A percentile compares a stretch with the other conserved stretches of the same genome.
Conservation (phyloP, 2,113 vertebrate genomes). For the Callorhinus ursinus region DNA sequence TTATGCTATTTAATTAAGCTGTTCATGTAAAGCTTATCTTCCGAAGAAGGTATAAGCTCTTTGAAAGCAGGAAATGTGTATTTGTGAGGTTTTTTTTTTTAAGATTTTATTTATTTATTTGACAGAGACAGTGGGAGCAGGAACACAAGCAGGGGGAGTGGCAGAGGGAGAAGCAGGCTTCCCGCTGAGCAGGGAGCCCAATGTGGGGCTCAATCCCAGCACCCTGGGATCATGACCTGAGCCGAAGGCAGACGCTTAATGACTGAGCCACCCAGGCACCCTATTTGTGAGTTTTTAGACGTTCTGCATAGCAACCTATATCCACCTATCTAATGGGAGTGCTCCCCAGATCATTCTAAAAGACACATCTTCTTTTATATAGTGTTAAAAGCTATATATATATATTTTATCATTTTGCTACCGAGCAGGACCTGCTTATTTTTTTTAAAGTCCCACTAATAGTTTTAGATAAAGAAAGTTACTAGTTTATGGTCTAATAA, state of each 20-base stretch:
- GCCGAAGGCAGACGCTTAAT: no score
- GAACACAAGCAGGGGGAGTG: no score
- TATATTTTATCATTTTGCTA: background rate
- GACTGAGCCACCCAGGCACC: no score
- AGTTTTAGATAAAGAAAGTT: background rate
- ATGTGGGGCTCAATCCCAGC: no score
- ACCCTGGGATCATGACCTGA: no score
- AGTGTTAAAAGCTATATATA: background rate
- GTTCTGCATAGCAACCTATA: background rate
- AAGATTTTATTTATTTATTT: no score
- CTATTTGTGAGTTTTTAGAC: background rate
- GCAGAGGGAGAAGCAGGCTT: no score
- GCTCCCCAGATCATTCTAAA: background rate
- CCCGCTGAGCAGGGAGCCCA: no score
- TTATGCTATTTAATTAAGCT: background rate
- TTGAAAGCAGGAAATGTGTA: background rate
- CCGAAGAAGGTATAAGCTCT: background rate
- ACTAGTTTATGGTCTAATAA: background rate
- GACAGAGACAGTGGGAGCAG: no score
- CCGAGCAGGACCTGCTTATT: background rate
- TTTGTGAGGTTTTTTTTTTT: background rate
- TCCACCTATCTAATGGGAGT: background rate
- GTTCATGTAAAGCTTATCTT: background rate
- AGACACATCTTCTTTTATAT: background rate
- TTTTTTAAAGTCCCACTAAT: background rate